Base-by-base conservation (phyloP, 2,113 vertebrate species). In the Glareola pratincola region DNA sequence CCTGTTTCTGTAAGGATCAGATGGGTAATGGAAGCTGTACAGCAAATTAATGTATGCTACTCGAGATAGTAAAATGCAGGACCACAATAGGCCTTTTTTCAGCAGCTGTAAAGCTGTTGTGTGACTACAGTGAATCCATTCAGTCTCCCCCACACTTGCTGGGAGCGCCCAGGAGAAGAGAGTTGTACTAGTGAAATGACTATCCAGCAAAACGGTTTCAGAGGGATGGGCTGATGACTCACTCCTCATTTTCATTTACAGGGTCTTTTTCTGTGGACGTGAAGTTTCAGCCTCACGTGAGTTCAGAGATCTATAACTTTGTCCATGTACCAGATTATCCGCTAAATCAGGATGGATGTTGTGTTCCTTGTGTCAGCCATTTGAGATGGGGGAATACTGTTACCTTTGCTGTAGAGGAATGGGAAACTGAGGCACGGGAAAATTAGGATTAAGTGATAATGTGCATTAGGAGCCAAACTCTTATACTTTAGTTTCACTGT, bases 31-130 rank as follows among this genome's bases (percentile, higher is more conserved):
- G 92, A 96, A 96, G 88, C 95, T 93, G 90, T 85, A 59, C 95
- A 94, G 94, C 95, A 96, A 91, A 91, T 85, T 94, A 93, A 93
- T 97, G 83, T 96, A 93, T 95, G 93, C 90, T 96, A 54, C 96
- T 97, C 0, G 1, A 93, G 94, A 81, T 86, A 90, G 82, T 92
- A 74, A 94, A 85, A 97, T 71, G 60, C 51, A 82, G 62, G 76
- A 72, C 60, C 69, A 85, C 80, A 94, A 88, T 81, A 77, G 66
- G 67, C 53, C 64, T 94, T 91, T 74, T 83, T 77, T 95, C 86
- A 85, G 63, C 82, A 96, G 79, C 92, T 85, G 60, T 86, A 57
- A 73, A 89, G 94, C 91, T 80, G 82, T 86, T 90, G 43, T 77
- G 39, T 89, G 94, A 89, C 85, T 95, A 91, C 87, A 94, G 67